A percentile compares a stretch with the other conserved stretches of the same genome.
Evolutionary conservation across 2,888 invertebrate species (phyloP).

Genomic region (Brachyopa scutellaris): DNA sequence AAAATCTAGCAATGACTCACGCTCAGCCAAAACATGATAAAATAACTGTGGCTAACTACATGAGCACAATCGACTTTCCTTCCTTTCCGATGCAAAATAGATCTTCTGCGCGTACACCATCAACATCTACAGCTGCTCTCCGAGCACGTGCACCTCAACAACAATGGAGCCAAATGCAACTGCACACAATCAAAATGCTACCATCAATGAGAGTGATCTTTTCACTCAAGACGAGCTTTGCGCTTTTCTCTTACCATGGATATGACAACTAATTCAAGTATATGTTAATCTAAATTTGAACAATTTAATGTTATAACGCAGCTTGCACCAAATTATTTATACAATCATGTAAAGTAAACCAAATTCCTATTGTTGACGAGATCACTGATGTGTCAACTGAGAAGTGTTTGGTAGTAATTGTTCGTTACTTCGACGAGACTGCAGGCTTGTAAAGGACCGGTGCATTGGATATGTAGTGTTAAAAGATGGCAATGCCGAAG

Average conservation of each 20-base stretch:
- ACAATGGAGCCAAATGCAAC: no score
- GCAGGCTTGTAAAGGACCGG: background rate
- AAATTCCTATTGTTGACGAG: background rate
- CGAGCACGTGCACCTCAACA: background rate
- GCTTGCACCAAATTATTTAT: background rate
- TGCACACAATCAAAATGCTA: background rate
- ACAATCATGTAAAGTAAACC: background rate
- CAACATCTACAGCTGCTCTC: background rate
- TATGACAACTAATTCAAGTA: background rate
- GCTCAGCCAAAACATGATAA: background rate
- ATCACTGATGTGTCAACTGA: background rate
- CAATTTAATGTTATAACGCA: no score
- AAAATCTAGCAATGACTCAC: constrained; percentile 13
- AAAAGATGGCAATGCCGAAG: background rate
- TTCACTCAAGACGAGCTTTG: no score
- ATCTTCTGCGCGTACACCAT: background rate
- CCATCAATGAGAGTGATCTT: no score
- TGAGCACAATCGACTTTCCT: background rate
- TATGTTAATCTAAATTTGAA: background rate
- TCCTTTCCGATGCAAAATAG: background rate
- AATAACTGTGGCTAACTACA: background rate
- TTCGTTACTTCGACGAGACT: background rate
- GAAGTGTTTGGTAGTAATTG: background rate
- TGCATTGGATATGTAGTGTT: background rate
- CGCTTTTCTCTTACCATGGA: background rate